Conservation (phyloP, 2,888 invertebrate genomes). For the Nysson spinosus region DNA sequence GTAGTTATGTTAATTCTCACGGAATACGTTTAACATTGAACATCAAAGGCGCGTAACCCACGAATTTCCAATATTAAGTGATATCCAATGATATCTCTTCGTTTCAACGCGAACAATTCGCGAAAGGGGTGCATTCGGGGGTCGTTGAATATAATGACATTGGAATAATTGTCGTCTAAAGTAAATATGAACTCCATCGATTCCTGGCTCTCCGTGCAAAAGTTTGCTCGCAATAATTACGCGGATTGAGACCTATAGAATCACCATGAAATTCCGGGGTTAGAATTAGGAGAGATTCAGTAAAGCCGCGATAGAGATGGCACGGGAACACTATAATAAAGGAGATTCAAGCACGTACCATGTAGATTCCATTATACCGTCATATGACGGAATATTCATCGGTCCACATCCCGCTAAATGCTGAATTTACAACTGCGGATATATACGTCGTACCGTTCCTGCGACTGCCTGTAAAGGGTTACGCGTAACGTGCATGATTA, state of each 20-base stretch:
- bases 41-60: too few relatives aligned
- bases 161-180: constrained; percentile 30
- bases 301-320: constrained; percentile 37
- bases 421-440: constrained; percentile 51
- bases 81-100: too few relatives aligned
- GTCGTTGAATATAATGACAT: constrained; percentile 12
- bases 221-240: constrained; percentile 51
- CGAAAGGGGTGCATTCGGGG: too few relatives aligned
- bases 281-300: constrained; percentile 45
- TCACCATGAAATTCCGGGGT: constrained; percentile 22
- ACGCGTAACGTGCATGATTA: too few relatives aligned
- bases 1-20: too few relatives aligned
- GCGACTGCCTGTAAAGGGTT: constrained; percentile 21
- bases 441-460: constrained; percentile 42
- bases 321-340: constrained; percentile 48
- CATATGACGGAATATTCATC: constrained; percentile 55
- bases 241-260: constrained; percentile 51
- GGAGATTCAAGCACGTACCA: constrained; percentile 32
- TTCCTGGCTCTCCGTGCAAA: constrained; percentile 24
- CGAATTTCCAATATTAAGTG: too few relatives aligned
- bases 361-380: constrained; percentile 45
- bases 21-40: too few relatives aligned
- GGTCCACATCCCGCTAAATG: constrained; percentile 52
- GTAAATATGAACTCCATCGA: constrained; percentile 43
- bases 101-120: too few relatives aligned